Conservation (phyloP, 2,888 invertebrate genomes). For the Apamea crenata region DNA sequence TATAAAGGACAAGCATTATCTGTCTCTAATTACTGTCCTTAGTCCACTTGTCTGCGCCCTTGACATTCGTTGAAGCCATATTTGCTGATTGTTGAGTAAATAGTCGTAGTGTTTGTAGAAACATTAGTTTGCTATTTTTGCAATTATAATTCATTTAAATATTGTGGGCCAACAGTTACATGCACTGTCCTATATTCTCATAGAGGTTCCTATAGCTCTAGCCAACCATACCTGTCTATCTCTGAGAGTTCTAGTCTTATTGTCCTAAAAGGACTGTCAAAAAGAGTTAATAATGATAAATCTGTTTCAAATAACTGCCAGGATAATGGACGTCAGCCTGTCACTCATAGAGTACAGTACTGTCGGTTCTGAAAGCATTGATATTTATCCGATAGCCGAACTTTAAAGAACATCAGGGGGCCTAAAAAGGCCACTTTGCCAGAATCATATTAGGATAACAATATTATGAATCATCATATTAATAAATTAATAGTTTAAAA, state of each 20-base stretch:
- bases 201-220: neutral
- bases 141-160: neutral
- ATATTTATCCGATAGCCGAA: neutral
- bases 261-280: neutral
- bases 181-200: neutral
- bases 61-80: constrained; percentile 35
- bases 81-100: constrained; percentile 37
- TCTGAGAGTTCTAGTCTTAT: neutral
- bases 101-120: constrained; percentile 22
- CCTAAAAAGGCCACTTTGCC: too few species aligned
- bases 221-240: neutral
- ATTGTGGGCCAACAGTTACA: neutral
- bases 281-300: constrained; percentile 1
- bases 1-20: neutral
- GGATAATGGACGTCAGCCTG: too few species aligned
- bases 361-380: neutral
- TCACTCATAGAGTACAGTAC: neutral
- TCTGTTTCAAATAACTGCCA: neutral
- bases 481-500: too few species aligned
- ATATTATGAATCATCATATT: too few species aligned
- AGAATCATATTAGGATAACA: too few species aligned
- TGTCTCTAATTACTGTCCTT: neutral
- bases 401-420: neutral
- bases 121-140: constrained; percentile 13
- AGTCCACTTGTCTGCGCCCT: constrained; percentile 11